Conservation (phyloP, 2,888 invertebrate genomes). For the Spisula subtruncata region DNA sequence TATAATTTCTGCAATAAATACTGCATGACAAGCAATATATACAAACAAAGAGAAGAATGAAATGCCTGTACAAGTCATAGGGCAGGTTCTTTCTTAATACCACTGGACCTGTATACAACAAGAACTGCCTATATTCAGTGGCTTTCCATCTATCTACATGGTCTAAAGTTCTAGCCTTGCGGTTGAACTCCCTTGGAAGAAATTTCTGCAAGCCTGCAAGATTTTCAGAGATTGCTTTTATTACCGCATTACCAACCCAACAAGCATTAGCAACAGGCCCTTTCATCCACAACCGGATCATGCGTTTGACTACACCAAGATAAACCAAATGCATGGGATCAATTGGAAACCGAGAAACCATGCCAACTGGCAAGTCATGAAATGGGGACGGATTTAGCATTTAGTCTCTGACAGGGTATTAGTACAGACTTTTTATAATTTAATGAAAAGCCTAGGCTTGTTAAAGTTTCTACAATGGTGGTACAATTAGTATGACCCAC, state of each 20-base stretch:
- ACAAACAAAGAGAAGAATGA: conserved; percentile 67
- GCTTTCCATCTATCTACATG: conserved; percentile 81
- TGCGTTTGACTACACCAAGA: conserved; percentile 80
- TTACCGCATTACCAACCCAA: no score
- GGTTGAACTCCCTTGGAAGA: conserved; percentile 73
- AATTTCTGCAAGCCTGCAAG: no score
- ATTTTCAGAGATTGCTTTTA: no score
- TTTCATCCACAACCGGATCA: conserved; percentile 78
- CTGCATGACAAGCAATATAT: conserved; percentile 71
- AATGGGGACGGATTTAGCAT: conserved; percentile 25
- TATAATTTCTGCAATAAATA: neutral
- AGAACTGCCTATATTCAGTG: conserved; percentile 79
- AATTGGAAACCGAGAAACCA: conserved; percentile 78
- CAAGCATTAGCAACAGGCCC: conserved; percentile 60
- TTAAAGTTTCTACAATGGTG: no score
- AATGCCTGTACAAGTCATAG: conserved; percentile 57
- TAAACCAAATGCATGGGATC: conserved; percentile 84
- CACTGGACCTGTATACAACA: conserved; percentile 80
- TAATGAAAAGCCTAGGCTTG: no score
- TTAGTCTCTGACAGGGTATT: no score
- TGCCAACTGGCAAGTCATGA: conserved; percentile 42
- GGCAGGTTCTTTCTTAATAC: conserved; percentile 71
- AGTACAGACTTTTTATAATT: no score
- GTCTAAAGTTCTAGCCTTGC: conserved; percentile 76
- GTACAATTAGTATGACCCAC: no score